These are phyloP conservation scores for Holocentrus rufus DNA, from an alignment of 2,797 vertebrate genomes.

Conservation along the genomic window DNA sequence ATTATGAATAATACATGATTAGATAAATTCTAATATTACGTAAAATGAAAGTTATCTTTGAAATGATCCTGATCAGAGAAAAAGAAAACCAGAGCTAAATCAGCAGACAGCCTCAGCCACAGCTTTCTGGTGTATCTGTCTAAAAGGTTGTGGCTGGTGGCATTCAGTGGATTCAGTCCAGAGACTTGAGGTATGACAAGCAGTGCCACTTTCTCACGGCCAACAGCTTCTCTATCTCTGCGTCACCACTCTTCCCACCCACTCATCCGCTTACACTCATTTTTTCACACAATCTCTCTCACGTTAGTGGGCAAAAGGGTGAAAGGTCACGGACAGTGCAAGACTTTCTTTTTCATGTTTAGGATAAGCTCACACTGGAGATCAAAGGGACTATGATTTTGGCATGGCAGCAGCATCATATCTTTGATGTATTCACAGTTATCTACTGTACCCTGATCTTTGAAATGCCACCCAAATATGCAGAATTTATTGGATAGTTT, in stretches of 20 bases:
- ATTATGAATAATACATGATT: too few relatives aligned
- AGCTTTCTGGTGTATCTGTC: slow-evolving; percentile 40
- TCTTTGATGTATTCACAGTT: not conserved
- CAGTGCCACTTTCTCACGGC: slow-evolving; percentile 76
- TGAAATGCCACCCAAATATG: not conserved
- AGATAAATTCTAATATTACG: not conserved
- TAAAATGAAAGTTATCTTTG: not conserved
- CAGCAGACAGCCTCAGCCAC: slow-evolving; percentile 5
- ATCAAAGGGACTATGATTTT: not conserved
- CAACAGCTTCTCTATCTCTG: slow-evolving; percentile 45
- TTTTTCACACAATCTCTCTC: slow-evolving; percentile 44
- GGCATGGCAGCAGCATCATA: too few relatives aligned
- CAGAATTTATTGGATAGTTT: not conserved
- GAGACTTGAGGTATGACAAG: slow-evolving; percentile 26
- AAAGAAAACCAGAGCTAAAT: not conserved
- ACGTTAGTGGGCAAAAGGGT: slow-evolving; percentile 18
- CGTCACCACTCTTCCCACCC: slow-evolving; percentile 46
- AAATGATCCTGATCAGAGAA: not conserved
- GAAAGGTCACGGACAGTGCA: slow-evolving; percentile 38
- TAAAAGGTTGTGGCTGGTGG: slow-evolving; percentile 32
- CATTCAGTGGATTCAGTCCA: slow-evolving; percentile 58
- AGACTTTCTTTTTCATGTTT: slow-evolving; percentile 23
- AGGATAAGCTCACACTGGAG: not conserved
- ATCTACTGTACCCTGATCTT: not conserved
- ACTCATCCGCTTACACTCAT: slow-evolving; percentile 58